Conservation (phyloP, 1,140 invertebrate species). For the Euglossa dilemma region DNA sequence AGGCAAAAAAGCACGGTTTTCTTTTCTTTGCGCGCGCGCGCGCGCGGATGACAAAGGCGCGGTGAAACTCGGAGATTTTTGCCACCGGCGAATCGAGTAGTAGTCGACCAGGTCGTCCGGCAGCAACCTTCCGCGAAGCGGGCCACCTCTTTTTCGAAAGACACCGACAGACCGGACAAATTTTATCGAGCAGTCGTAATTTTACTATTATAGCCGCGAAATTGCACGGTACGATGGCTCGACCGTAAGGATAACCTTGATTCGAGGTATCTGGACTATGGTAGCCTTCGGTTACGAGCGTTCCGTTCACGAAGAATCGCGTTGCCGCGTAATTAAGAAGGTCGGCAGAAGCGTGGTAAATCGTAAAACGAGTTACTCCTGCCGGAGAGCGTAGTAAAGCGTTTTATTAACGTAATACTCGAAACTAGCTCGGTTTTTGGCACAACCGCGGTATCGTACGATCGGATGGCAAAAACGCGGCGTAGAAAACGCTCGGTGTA, state of each 20-base stretch:
- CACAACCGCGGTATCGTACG: background rate
- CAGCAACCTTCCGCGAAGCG: background rate
- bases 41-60: background rate
- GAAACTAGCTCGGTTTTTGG: background rate
- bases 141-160: too few species aligned
- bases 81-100: too few species aligned
- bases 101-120: too few species aligned
- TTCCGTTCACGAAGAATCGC: background rate
- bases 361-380: conserved; percentile 13
- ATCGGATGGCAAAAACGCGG: background rate
- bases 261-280: background rate
- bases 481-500: background rate
- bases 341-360: background rate
- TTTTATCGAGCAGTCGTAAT: conserved; percentile 1
- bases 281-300: background rate
- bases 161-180: background rate
- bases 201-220: conserved; percentile 26
- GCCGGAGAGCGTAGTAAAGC: background rate
- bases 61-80: background rate
- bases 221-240: conserved; percentile 23
- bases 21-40: background rate
- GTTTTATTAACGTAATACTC: background rate
- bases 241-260: conserved; percentile 10
- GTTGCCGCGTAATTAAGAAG: conserved; percentile 21
- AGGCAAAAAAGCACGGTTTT: background rate